These are phyloP conservation scores for Melanostoma scalare DNA, from an alignment of 2,888 invertebrate species.

Conservation along the genomic window DNA sequence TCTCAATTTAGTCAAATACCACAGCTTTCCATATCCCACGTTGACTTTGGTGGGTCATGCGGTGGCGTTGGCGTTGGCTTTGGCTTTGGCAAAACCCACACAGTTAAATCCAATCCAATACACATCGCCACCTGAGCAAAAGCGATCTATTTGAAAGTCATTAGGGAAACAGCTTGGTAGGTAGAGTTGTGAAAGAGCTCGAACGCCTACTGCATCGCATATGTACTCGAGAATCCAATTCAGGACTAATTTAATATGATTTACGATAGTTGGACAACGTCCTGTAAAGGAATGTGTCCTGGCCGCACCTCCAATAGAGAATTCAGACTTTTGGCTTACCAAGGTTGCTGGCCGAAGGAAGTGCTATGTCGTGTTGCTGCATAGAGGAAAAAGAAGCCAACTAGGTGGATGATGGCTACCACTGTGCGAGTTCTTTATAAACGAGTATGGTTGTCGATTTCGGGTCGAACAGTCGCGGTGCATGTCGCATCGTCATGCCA, in stretches of 20 bases:
- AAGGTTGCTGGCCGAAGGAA: neutral
- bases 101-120: neutral
- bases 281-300: slow-evolving; percentile 4
- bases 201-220: slow-evolving; percentile 49
- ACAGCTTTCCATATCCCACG: slow-evolving; percentile 58
- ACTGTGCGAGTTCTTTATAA: neutral
- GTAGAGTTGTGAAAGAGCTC: neutral
- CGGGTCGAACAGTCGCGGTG: too few species aligned
- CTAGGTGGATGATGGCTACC: too few species aligned
- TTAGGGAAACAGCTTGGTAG: slow-evolving; percentile 59
- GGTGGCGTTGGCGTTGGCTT: neutral
- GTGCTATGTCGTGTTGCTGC: too few species aligned
- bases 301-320: neutral
- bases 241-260: slow-evolving; percentile 72
- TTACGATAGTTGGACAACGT: slow-evolving; percentile 53
- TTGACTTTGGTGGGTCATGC: slow-evolving; percentile 10
- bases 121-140: slow-evolving; percentile 42
- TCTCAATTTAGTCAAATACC: slow-evolving; percentile 69
- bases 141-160: slow-evolving; percentile 70
- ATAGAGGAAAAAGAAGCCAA: neutral
- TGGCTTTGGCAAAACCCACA: neutral
- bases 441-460: neutral
- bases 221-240: slow-evolving; percentile 65
- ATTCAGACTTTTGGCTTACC: slow-evolving; percentile 13
- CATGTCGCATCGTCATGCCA: slow-evolving; percentile 52